phyloP scores from a whole-genome alignment of 1,140 invertebrate species.

The Orchestia grillus region DNA sequence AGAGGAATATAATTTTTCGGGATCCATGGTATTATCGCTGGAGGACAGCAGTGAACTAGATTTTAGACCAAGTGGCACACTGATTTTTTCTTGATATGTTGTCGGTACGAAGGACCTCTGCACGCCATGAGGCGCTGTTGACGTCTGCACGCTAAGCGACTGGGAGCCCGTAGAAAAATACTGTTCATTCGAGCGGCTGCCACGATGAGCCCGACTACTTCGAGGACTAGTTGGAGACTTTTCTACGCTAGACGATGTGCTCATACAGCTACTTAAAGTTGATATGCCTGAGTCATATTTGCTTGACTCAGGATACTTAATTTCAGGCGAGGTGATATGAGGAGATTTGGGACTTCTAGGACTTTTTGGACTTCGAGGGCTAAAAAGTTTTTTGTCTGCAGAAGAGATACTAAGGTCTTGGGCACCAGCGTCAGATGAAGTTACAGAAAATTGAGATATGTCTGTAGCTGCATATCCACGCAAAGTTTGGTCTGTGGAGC shows the following conservation, averaged over 20 bases:
- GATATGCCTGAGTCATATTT: slow-evolving; percentile 88
- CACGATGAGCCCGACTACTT: not conserved
- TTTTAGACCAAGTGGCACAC: not conserved
- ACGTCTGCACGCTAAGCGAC: not conserved
- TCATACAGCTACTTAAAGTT: slow-evolving; percentile 80
- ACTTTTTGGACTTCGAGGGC: slow-evolving; percentile 76
- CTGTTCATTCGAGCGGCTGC: slow-evolving; percentile 1
- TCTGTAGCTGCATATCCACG: not conserved
- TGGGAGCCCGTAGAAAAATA: slow-evolving; percentile 16
- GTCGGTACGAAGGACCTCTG: not conserved
- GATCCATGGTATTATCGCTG: not conserved
- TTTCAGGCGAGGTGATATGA: slow-evolving; percentile 81
- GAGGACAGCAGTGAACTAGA: not conserved
- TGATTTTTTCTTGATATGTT: slow-evolving; percentile 17
- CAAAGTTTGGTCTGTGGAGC: not conserved
- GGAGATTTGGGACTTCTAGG: slow-evolving; percentile 77
- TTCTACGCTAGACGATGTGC: slow-evolving; percentile 82
- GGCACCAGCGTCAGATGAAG: not conserved
- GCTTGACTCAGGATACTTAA: slow-evolving; percentile 77
- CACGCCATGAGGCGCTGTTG: not conserved
- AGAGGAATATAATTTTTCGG: not conserved
- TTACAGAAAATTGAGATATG: not conserved
- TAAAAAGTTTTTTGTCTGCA: not conserved
- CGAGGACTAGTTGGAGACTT: slow-evolving; percentile 79
- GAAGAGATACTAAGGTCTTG: not conserved